Evolutionary conservation across 2,888 invertebrate genomes (phyloP).

Genomic region (Latrodectus elegans): DNA sequence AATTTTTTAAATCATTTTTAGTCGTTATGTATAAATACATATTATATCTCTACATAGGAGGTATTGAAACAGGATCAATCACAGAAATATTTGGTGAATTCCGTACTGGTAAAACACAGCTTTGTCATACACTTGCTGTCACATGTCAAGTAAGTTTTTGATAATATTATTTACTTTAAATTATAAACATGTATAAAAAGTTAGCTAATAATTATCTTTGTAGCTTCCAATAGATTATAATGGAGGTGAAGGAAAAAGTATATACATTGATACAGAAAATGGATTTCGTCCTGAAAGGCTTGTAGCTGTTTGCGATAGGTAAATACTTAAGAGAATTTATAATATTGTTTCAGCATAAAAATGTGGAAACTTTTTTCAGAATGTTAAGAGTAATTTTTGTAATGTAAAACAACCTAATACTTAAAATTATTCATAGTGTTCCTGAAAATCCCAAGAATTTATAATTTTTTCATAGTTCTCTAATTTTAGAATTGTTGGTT

Average conservation of each 20-base stretch:
- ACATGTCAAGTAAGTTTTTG: constrained; percentile 87
- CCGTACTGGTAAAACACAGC: constrained; percentile 96
- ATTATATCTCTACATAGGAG: constrained; percentile 78
- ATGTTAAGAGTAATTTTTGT: no score
- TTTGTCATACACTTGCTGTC: constrained; percentile 97
- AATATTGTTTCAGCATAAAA: no score
- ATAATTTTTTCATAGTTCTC: no score
- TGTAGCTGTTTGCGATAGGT: constrained; percentile 90
- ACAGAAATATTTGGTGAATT: constrained; percentile 99
- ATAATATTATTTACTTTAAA: neutral
- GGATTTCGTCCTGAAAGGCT: constrained; percentile 97
- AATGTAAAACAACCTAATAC: no score
- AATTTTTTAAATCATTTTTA: neutral
- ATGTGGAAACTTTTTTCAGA: no score
- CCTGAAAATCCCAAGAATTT: no score
- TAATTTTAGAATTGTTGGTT: no score
- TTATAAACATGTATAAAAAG: neutral
- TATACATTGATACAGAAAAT: constrained; percentile 98
- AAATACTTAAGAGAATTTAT: neutral
- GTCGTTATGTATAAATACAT: neutral
- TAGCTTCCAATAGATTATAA: constrained; percentile 95
- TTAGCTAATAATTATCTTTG: neutral
- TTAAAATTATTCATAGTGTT: no score
- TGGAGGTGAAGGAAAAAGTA: constrained; percentile 99
- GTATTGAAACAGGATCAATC: constrained; percentile 98